Base-by-base conservation (phyloP, 2,888 invertebrate genomes). In the Hylaea fasciaria region DNA sequence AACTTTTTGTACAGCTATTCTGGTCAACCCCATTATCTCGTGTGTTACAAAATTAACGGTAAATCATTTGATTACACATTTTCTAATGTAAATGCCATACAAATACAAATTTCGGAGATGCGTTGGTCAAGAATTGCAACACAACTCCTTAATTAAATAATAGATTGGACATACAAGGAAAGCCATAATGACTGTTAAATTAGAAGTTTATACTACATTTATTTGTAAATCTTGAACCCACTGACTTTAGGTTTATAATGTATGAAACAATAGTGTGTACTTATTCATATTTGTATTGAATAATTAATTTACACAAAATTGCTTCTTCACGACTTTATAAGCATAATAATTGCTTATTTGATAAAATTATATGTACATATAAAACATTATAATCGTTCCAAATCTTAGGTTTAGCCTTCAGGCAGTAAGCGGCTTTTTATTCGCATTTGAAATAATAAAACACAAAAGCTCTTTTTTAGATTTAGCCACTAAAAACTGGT, bases 161-260 rank as follows among this genome's bases (percentile, higher is more conserved):
- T 64, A 11, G 10, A 46, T 49, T 56, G 41, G 43, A 28, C 40
- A 37, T 53, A 39, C 28, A 45, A 45, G 28, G 43, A 59, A 56
- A 46, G 11, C 45, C 12, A 29, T n/a, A n/a, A n/a, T 52, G 37
- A 14, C 28, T 13, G 48, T 53, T 43, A 54, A 57, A 48, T 50
- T 51, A 17, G 40, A 57, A 48, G 48, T 57, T 65, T 62, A 22
- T 22, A 58, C 35, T 41, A n/a, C 29, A 40, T n/a, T n/a, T n/a
- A 41, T 39, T 9, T 32, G 32, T 45, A n/a, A 16, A 46, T 28
- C 14, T 46, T 47, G 46, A 46, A 39, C 17, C 28, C 13, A 54
- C 39, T 9, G 22, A 46, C 35, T 45, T n/a, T 39, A n/a, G 1
- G 35, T 11, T 11, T n/a, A 2, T 3, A 14, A 40, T 0, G 40